Evolutionary conservation across 2,888 invertebrate genomes (phyloP), one percentile per base, ranked within the genome.

Genomic region (Limnephilus rhombicus): DNA sequence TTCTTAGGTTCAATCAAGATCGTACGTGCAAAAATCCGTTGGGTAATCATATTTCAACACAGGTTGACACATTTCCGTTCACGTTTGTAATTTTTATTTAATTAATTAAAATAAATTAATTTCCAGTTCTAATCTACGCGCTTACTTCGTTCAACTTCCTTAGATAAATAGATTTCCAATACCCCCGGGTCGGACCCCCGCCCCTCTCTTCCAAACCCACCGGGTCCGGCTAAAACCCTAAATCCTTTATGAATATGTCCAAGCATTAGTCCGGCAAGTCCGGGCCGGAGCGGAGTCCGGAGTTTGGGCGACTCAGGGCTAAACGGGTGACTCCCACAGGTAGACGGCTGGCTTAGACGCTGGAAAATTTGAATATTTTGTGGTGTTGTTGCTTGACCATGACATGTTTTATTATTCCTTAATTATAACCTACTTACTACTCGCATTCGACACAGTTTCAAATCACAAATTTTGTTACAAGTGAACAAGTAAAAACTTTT

Each of bases 81-180:
- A 53, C 3, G 18, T 4, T 18, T 53, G 0, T 53, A 18, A 15
- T 49, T 49, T 37, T 18, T 45, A 85, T 41, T 37, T 86, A n/a
- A 45, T n/a, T 86, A 49, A 86, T 86, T 86, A 86, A n/a, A n/a
- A 24, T 85, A 86, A 49, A 49, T 45, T 45, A 86, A 49, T 41
- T 86, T 86, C 45, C 45, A 9, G 1, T 45, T 86, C 37, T 86
- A 45, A 45, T 86, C 45, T 49, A 29, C 29, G 49, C 13, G 29
- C 86, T 45, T 37, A 41, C 45, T 68, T 68, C 68, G 68, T 86
- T 86, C 86, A 86, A 45, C 86, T 45, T 37, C 86, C 45, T 29
- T 86, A 92, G 92, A 93, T 93, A 94, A 93, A 93, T 94, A 93
- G 93, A 93, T 93, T 92, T 93, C 93, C 92, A 92, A 92, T 93